A percentile compares a stretch with the other conserved stretches of the same genome.
Evolutionary conservation across 2,113 vertebrate genomes (phyloP).

Genomic region (Sinocyclocheilus anshuiensis): DNA sequence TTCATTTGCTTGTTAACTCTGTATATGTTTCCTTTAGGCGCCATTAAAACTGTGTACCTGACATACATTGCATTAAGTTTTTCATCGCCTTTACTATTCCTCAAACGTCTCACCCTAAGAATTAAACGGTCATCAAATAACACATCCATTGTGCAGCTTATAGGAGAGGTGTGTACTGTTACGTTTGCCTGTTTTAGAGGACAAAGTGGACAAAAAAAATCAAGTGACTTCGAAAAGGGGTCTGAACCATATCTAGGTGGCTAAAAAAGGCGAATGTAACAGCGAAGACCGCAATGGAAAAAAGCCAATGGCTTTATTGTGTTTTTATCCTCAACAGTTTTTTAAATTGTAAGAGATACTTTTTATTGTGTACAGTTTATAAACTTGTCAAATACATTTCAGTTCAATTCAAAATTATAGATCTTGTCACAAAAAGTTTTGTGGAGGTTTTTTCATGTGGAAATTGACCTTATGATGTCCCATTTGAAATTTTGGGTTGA

Average conservation of each 20-base stretch:
- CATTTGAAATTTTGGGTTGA: neutral
- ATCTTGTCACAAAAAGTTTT: neutral
- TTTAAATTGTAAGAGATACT: no score
- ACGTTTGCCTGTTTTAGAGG: neutral
- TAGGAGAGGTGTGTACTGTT: neutral
- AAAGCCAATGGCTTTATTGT: no score
- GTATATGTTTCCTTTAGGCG: neutral
- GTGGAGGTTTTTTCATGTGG: neutral
- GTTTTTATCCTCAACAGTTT: no score
- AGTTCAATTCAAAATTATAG: neutral
- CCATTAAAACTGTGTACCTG: conserved; percentile 1
- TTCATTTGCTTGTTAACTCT: conserved; percentile 11
- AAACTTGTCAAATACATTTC: no score
- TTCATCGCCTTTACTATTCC: conserved; percentile 15
- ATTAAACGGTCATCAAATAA: neutral
- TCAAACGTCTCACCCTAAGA: neutral
- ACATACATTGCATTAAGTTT: neutral
- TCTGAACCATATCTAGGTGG: neutral
- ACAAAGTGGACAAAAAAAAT: neutral
- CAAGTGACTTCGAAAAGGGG: neutral
- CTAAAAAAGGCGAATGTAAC: no score
- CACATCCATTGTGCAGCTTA: neutral
- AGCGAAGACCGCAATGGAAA: no score
- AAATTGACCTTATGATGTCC: neutral
- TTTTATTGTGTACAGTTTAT: no score